A percentile compares a stretch with the other conserved stretches of the same genome.
Conservation (phyloP, 37 sponge, comb jelly and placozoan genomes). For the Chondrilla cf. caribensis region DNA sequence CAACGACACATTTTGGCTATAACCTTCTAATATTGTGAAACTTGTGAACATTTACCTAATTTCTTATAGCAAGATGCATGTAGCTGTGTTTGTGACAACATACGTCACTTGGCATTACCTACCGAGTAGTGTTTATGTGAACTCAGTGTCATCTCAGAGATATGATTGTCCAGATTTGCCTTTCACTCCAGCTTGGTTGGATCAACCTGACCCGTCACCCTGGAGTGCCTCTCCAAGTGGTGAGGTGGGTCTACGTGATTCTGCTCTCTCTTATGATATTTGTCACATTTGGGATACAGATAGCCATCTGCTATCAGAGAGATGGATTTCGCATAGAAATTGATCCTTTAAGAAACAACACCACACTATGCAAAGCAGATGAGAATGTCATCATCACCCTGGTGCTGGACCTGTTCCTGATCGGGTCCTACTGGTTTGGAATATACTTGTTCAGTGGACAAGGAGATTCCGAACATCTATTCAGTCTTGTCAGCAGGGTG, state of each 20-base stretch:
- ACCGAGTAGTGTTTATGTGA: no score
- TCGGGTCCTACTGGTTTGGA: conserved; percentile 56
- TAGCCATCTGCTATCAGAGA: conserved; percentile 32
- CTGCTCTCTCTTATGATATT: conserved; percentile 25
- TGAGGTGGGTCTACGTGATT: conserved; percentile 6
- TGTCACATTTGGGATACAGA: conserved; percentile 41
- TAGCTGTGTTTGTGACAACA: no score
- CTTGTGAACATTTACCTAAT: no score
- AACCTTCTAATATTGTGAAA: no score
- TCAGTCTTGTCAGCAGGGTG: conserved; percentile 56
- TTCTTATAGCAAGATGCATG: no score
- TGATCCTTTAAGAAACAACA: no score
- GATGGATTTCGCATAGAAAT: not conserved
- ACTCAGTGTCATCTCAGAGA: no score
- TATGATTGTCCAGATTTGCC: no score
- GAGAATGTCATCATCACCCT: conserved; percentile 36
- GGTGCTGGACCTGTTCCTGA: conserved; percentile 41
- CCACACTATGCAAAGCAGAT: not conserved
- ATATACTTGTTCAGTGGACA: conserved; percentile 52
- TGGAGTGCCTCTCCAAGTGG: not conserved
- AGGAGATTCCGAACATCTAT: conserved; percentile 57
- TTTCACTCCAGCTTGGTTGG: conserved; percentile 45
- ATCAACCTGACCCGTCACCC: conserved; percentile 22
- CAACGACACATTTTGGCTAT: no score
- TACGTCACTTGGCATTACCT: no score